Percentiles rank a stretch among this genome's conserved stretches.
phyloP scores from a whole-genome alignment of 1,140 invertebrate species.

The Nilaparvata lugens region DNA sequence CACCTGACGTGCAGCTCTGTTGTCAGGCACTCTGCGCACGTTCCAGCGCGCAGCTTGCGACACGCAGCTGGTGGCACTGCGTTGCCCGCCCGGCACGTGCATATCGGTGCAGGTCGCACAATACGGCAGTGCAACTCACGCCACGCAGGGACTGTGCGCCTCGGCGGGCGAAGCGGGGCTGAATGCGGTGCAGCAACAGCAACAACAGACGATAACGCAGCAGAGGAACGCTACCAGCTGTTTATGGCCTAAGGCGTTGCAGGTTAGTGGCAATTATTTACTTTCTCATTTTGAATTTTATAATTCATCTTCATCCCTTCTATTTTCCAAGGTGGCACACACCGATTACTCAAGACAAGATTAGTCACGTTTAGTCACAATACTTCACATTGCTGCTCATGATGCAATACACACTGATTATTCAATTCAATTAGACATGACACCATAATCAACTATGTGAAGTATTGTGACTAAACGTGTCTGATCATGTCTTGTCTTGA shows the following conservation, averaged over 20 bases:
- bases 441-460: too few relatives aligned
- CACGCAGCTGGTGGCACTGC: constrained; percentile 68
- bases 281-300: too few relatives aligned
- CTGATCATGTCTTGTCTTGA: too few relatives aligned
- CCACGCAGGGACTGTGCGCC: constrained; percentile 4
- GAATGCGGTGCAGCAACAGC: too few relatives aligned
- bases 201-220: not conserved
- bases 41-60: constrained; percentile 82
- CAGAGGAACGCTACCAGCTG: constrained; percentile 38
- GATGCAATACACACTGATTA: too few relatives aligned
- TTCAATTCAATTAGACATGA: too few relatives aligned
- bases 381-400: too few relatives aligned
- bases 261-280: constrained; percentile 38
- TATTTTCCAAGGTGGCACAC: too few relatives aligned
- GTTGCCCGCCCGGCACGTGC: constrained; percentile 78
- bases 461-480: too few relatives aligned
- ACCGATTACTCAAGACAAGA: too few relatives aligned
- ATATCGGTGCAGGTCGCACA: constrained; percentile 77
- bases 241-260: constrained; percentile 41
- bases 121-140: constrained; percentile 38
- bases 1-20: constrained; percentile 50
- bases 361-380: too few relatives aligned
- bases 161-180: not conserved
- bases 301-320: too few relatives aligned
- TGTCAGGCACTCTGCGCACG: constrained; percentile 77